Conservation (phyloP, 2,797 vertebrate species). For the Acanthornis magna region DNA sequence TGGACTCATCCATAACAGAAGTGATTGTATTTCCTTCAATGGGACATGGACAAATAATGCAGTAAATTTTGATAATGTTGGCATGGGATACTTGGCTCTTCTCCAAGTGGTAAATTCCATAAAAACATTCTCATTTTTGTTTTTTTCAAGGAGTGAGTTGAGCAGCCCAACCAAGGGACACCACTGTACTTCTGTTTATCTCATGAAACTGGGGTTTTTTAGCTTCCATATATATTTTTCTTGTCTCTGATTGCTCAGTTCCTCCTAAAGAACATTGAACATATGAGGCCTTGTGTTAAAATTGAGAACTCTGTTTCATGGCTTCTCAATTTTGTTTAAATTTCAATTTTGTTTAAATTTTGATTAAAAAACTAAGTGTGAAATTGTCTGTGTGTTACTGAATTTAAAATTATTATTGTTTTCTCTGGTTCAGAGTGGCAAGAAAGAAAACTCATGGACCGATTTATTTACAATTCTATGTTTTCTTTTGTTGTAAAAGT, state of each 20-base stretch:
- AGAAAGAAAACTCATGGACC: not conserved
- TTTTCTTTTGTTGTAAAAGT: not conserved
- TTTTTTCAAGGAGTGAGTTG: not conserved
- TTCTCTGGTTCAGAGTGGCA: not conserved
- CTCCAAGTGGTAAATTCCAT: slow-evolving; percentile 75
- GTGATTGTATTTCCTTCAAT: not conserved
- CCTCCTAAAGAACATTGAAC: not conserved
- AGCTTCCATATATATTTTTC: not conserved
- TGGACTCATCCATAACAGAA: accelerated
- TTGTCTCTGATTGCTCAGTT: not conserved
- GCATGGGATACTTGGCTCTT: slow-evolving; percentile 75
- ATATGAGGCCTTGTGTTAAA: not conserved
- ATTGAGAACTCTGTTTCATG: not conserved
- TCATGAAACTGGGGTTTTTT: not conserved
- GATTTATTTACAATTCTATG: not conserved
- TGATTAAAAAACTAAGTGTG: not conserved
- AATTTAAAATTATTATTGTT: not conserved
- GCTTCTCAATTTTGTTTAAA: not conserved
- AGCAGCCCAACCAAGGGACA: not conserved
- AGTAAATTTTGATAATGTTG: slow-evolving; percentile 76
- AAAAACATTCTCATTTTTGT: not conserved
- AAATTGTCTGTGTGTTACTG: not conserved
- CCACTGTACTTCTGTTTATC: not conserved
- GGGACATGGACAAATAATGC: slow-evolving; percentile 12
- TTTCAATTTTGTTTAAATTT: not conserved